Conservation (phyloP, 2,888 invertebrate genomes). For the Drosophila cracens region DNA sequence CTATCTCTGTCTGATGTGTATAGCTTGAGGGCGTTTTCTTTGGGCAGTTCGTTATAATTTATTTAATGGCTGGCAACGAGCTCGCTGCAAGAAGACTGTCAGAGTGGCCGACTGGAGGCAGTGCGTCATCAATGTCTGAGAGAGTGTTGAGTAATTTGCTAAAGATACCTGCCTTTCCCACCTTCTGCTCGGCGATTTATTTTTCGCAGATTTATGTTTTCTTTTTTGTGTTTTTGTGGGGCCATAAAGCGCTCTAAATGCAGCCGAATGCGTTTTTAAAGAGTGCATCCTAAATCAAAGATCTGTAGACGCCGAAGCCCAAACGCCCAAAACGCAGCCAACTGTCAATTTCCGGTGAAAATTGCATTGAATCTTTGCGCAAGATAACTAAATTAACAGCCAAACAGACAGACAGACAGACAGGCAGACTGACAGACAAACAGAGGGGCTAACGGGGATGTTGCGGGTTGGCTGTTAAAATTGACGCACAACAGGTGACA, state of each 20-base stretch:
- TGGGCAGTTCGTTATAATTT: conserved; percentile 78
- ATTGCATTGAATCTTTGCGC: conserved; percentile 39
- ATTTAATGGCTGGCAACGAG: conserved; percentile 72
- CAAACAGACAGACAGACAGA: background rate
- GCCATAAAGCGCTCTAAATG: conserved; percentile 75
- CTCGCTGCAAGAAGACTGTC: conserved; percentile 9
- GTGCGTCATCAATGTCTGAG: conserved; percentile 48
- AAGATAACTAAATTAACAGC: conserved; percentile 74
- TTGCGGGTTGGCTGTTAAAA: conserved; percentile 35
- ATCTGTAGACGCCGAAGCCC: conserved; percentile 62
- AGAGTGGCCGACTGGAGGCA: conserved; percentile 20
- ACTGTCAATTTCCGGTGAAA: conserved; percentile 74
- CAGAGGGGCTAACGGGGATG: conserved; percentile 35
- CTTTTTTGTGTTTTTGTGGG: conserved; percentile 61
- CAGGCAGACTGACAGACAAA: conserved; percentile 11
- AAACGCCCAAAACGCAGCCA: conserved; percentile 16
- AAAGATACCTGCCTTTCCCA: conserved; percentile 50
- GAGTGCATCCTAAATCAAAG: conserved; percentile 82
- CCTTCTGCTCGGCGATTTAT: conserved; percentile 12
- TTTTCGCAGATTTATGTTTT: conserved; percentile 64
- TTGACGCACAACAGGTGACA: conserved; percentile 48
- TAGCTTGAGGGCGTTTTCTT: conserved; percentile 34
- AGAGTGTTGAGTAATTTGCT: conserved; percentile 80
- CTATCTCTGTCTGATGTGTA: background rate
- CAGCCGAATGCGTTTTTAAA: conserved; percentile 82